Conservation (phyloP, 1,140 invertebrate genomes). For the Drosophila arizonae region DNA sequence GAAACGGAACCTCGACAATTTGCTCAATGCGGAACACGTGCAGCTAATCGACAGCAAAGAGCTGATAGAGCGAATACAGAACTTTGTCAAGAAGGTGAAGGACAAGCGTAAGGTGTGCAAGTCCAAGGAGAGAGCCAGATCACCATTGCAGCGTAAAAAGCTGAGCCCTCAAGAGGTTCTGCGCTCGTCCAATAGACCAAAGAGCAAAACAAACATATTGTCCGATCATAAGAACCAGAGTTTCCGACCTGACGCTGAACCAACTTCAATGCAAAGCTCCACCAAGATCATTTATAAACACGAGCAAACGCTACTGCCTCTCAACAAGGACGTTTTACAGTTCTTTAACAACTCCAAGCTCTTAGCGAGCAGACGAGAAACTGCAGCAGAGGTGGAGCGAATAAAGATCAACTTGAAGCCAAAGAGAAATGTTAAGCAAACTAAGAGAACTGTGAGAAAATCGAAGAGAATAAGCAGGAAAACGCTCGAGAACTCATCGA, state of each 20-base stretch:
- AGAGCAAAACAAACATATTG: not conserved
- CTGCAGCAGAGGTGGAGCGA: not conserved
- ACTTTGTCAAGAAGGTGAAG: not conserved
- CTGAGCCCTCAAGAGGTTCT: not conserved
- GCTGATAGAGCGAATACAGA: not conserved
- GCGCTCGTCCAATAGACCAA: constrained; percentile 1
- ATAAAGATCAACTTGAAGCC: not conserved
- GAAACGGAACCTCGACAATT: not conserved
- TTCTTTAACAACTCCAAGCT: not conserved
- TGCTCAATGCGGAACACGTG: not conserved
- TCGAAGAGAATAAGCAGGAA: not conserved
- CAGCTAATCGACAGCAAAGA: not conserved
- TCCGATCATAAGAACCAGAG: not conserved
- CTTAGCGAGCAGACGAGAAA: not conserved
- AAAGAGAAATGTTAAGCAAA: too few relatives aligned
- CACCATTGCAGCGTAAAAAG: not conserved
- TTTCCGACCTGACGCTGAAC: not conserved
- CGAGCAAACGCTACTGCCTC: not conserved
- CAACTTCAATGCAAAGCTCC: not conserved
- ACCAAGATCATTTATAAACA: not conserved
- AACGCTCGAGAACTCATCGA: not conserved
- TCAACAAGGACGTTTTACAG: not conserved
- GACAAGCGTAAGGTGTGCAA: constrained; percentile 4
- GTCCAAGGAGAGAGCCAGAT: too few relatives aligned
- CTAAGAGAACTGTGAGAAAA: not conserved